Base-by-base conservation (phyloP, 1,140 invertebrate genomes). In the Berghia stephanieae region DNA sequence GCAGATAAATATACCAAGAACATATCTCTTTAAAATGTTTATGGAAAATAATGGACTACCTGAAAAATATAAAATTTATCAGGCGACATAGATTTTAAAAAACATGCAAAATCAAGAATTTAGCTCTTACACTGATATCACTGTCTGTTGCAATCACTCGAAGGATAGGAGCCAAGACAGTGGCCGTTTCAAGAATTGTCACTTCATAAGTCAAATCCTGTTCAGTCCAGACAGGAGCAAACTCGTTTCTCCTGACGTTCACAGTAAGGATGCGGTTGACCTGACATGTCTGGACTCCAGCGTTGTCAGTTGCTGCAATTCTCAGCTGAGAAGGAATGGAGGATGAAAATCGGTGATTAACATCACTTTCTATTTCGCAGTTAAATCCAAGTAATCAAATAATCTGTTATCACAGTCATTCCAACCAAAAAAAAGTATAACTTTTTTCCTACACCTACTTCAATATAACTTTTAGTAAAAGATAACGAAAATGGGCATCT, bases 151-250 rank as follows among this genome's bases (percentile, higher is more conserved):
- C 82, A 3, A 16, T 16, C 0, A 82, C 73, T 34, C 73, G 75
- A 52, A 66, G 66, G 46, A 81, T 77, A 42, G 81, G 79, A 24
- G 34, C 38, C 2, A 63, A 57, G 40, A 79, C 72, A 46, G 55
- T 70, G 16, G 78, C 79, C 1, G 76, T 81, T 74, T 83, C 82
- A 46, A 82, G 68, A 36, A 83, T 82, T 21, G 81, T 82, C 18
- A 74, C 77, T 16, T 18, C 24, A 46, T 79, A 82, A 0, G 34
- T 10, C 34, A 42, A 18, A 42, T 68, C 74, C 31, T 43, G 75
- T 18, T n/a, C 68, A n/a, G 8, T 72, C 27, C 78, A 77, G 4
- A 66, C 1, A n/a, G 85, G 85, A 24, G 81, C 49, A 78, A 76
- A 75, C 49, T 83, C 60, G 72, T 85, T 86, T 36, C 85, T 73